Evolutionary conservation across 1,140 invertebrate species (phyloP).

Genomic region (Pseudomyrmex dendroicus): DNA sequence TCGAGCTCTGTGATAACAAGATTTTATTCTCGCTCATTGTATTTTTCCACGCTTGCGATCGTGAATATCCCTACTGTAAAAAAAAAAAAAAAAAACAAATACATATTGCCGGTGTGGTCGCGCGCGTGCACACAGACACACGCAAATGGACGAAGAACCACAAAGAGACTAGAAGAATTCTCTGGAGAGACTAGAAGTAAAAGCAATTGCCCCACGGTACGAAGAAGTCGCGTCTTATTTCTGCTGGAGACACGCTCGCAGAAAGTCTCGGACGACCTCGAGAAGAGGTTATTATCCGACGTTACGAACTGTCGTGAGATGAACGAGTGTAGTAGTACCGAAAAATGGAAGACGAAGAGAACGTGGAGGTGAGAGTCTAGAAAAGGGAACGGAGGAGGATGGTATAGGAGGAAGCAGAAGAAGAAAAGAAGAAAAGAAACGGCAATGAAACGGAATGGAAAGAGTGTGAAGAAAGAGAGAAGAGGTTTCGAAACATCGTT

Average conservation of each 20-base stretch:
- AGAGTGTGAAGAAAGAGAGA: not conserved
- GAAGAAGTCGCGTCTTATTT: conserved; percentile 66
- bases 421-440: not conserved
- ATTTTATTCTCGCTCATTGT: conserved; percentile 30
- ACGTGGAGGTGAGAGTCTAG: conserved; percentile 14
- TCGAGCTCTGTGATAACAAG: conserved; percentile 18
- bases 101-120: not conserved
- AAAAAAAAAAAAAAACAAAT: not conserved
- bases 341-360: conserved; percentile 41
- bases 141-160: conserved; percentile 12
- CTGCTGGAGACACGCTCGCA: conserved; percentile 22
- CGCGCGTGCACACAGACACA: not conserved
- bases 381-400: conserved; percentile 1
- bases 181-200: conserved; percentile 55
- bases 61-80: not conserved
- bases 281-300: conserved; percentile 70
- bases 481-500: conserved; percentile 27
- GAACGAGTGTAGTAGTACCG: conserved; percentile 43
- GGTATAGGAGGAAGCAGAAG: not conserved
- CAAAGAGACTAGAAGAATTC: conserved; percentile 33
- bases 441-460: not conserved
- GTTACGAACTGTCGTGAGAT: conserved; percentile 42
- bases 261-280: conserved; percentile 40
- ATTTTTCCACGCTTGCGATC: not conserved
- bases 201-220: conserved; percentile 67